phyloP scores from a whole-genome alignment of 2,113 vertebrate species.

The Chaetura pelagica region DNA sequence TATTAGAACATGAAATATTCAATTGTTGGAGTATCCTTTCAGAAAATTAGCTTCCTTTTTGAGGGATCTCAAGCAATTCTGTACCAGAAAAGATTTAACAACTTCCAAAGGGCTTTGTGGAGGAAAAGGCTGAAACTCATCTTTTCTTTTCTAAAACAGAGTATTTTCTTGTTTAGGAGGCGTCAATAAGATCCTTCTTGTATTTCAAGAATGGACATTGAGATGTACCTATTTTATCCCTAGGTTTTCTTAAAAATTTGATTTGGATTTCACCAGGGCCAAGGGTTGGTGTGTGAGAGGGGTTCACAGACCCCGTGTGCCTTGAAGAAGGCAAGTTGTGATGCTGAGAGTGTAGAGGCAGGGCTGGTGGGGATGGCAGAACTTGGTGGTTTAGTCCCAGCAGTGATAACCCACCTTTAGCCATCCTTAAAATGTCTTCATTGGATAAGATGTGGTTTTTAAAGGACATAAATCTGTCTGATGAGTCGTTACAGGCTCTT shows the following conservation, averaged over 20 bases:
- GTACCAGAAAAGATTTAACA: background rate
- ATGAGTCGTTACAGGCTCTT: background rate
- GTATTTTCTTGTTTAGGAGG: background rate
- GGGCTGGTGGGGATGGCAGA: background rate
- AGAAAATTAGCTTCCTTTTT: background rate
- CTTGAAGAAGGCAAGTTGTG: background rate
- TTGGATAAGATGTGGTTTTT: background rate
- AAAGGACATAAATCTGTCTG: background rate
- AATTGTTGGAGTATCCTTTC: background rate
- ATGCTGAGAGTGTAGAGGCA: background rate
- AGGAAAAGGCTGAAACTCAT: background rate
- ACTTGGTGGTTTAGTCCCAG: background rate
- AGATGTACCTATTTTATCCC: background rate
- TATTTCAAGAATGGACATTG: background rate
- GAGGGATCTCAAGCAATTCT: background rate
- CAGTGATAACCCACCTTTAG: background rate
- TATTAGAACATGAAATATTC: constrained; percentile 5
- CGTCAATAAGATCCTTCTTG: accelerated
- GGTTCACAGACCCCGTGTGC: accelerated
- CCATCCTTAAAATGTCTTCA: background rate
- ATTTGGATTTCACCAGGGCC: background rate
- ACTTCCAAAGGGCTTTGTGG: background rate
- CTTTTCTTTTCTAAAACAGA: background rate
- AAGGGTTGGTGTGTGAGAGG: background rate
- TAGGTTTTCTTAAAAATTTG: background rate